Percentiles rank a stretch among this genome's conserved stretches.
Evolutionary conservation across 2,113 vertebrate genomes (phyloP).

Genomic region (Pangasianodon gigas): DNA sequence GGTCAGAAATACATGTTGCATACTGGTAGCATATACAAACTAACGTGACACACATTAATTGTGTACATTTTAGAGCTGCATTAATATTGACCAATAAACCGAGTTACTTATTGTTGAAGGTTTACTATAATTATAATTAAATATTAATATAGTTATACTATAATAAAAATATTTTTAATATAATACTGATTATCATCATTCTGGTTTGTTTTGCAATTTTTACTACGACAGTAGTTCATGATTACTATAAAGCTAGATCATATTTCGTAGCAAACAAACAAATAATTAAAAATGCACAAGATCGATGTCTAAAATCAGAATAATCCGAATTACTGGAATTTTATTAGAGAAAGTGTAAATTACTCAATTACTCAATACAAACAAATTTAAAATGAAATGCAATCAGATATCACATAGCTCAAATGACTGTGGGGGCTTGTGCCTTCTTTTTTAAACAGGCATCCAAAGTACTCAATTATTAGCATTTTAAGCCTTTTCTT

Average conservation of each 20-base stretch:
- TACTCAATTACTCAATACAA: background rate
- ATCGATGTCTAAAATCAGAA: background rate
- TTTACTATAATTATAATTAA: no score
- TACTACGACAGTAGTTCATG: no score
- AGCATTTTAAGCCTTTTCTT: background rate
- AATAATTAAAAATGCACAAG: background rate
- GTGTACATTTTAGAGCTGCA: no score
- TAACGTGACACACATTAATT: background rate
- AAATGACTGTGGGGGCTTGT: background rate
- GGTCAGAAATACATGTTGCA: no score
- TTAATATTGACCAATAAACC: no score
- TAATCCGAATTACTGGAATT: background rate
- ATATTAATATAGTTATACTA: no score
- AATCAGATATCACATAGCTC: background rate
- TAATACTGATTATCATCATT: no score
- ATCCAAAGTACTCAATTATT: background rate
- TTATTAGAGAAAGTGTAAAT: background rate
- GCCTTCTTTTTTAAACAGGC: background rate
- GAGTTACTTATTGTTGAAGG: no score
- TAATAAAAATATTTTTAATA: no score
- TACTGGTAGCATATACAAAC: no score
- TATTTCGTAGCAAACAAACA: background rate
- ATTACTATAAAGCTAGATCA: no score
- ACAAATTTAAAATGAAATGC: background rate
- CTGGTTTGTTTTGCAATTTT: no score